These are phyloP conservation scores for Leucoma salicis DNA, from an alignment of 2,888 invertebrate species.

Conservation along the genomic window DNA sequence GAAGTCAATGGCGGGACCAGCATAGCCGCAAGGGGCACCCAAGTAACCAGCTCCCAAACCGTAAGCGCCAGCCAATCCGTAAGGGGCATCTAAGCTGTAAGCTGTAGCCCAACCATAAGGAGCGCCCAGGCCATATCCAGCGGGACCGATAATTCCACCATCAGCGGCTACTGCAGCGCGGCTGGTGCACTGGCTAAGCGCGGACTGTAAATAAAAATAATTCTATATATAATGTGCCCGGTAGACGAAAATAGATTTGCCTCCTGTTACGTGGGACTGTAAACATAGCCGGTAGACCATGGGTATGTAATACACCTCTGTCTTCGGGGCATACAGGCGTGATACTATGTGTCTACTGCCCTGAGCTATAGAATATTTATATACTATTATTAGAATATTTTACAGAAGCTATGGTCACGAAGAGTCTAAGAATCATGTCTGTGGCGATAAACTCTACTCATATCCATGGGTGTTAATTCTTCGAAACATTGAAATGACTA, in stretches of 20 bases:
- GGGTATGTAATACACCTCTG: no score
- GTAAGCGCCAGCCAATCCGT: background rate
- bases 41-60: background rate
- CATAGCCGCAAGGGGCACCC: background rate
- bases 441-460: background rate
- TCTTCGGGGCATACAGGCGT: no score
- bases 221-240: background rate
- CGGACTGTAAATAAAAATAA: constrained; percentile 1
- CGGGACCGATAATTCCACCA: background rate
- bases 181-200: background rate
- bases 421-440: background rate
- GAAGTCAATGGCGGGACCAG: constrained; percentile 8
- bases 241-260: background rate
- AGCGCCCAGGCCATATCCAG: background rate
- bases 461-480: no score
- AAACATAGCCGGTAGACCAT: no score
- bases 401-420: no score
- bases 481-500: background rate
- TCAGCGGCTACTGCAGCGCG: background rate
- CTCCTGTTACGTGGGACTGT: no score
- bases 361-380: no score
- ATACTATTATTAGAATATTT: no score
- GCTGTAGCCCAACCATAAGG: background rate
- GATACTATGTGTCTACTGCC: no score
- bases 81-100: background rate